A percentile compares a stretch with the other conserved stretches of the same genome.
Conservation (phyloP, 92 coral and sea anemone species). For the Nematostella vectensis region DNA sequence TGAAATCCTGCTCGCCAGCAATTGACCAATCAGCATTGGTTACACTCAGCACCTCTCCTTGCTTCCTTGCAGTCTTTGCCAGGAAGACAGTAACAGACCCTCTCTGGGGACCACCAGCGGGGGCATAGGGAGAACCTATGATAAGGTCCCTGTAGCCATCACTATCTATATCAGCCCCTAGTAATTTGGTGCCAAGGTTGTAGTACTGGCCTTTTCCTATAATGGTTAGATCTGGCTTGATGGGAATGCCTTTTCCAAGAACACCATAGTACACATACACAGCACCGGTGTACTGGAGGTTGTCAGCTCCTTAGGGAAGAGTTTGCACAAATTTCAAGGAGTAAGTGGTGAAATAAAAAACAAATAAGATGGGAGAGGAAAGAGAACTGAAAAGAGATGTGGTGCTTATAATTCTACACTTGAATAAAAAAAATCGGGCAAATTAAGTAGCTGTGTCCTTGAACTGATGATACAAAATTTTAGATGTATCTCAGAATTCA, state of each 20-base stretch:
- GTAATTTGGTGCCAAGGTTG: constrained; percentile 81
- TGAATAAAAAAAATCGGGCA: too few relatives aligned
- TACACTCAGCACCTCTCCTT: constrained; percentile 43
- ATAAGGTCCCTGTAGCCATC: constrained; percentile 88
- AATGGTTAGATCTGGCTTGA: constrained; percentile 47
- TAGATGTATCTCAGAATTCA: too few relatives aligned
- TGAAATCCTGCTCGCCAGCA: constrained; percentile 80
- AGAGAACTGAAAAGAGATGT: background rate
- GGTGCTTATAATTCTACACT: too few relatives aligned
- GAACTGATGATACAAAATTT: too few relatives aligned
- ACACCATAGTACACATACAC: constrained; percentile 76
- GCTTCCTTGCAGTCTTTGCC: constrained; percentile 46
- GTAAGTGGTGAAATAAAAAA: too few relatives aligned
- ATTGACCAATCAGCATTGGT: constrained; percentile 58
- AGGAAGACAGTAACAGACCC: constrained; percentile 87
- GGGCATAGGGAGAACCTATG: constrained; percentile 90
- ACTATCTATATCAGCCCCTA: constrained; percentile 70
- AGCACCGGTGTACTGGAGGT: constrained; percentile 73
- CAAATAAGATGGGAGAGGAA: too few relatives aligned
- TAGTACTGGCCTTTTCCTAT: constrained; percentile 74
- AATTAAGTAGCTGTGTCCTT: too few relatives aligned
- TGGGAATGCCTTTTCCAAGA: constrained; percentile 26
- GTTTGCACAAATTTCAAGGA: too few relatives aligned
- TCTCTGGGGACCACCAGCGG: constrained; percentile 91
- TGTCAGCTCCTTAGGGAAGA: constrained; percentile 71